Base-by-base conservation (phyloP, 2,888 invertebrate species). In the Ernsta delagoae region DNA sequence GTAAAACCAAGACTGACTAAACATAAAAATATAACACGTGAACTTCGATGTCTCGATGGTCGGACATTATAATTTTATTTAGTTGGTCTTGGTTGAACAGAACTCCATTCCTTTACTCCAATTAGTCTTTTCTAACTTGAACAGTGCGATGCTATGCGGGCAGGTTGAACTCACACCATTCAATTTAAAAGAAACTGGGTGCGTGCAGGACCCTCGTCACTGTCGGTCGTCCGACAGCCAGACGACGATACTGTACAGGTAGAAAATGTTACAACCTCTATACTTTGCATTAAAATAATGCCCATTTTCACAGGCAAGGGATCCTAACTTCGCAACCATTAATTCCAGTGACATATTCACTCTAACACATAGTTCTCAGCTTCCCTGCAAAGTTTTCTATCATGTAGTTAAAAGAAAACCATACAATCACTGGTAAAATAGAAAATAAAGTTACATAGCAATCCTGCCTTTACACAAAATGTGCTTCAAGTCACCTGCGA, bases 261-360 rank as follows among this genome's bases (percentile, higher is more conserved):
- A 92, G 85, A 89, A 89, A 92, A 84, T 87, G 90, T 93, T 96
- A 96, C 96, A 96, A 96, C 96, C 95, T 96, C 96, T 96, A 96
- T 96, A 97, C 97, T 97, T 97, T 97, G 97, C 97, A 97, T 96
- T 95, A 96, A 97, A 97, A 95, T 96, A 96, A 97, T 96, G 96
- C 96, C 95, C 95, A 96, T 96, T 96, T 96, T 96, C 95, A 95
- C 94, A 94, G 94, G 94, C 93, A 93, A 93, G 92, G 93, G 92
- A 92, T 92, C 90, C 92, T 89, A 91, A 89, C 91, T 87, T 83
- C 92, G 85, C 90, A 86, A 87, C 86, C 91, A 81, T 89, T 85
- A 85, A 84, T 83, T 87, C 85, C 91, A 90, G 92, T 91, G 91
- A 92, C 82, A 83, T 81, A 83, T 85, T 89, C 88, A 90, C 88